phyloP scores from a whole-genome alignment of 37 sponge, comb jelly and placozoan genomes.

The Corticium candelabrum region DNA sequence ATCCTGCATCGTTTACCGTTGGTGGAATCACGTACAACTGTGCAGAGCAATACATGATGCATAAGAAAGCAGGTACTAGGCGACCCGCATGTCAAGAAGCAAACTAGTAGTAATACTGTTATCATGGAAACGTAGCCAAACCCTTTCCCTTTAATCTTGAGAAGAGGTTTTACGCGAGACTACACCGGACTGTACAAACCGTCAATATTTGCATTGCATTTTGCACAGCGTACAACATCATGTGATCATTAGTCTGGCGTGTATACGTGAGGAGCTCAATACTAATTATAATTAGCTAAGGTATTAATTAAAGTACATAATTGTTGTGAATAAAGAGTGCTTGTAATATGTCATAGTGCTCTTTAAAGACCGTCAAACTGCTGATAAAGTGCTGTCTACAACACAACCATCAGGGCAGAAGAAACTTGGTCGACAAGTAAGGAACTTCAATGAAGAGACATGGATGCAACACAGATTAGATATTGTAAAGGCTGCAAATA shows the following conservation, averaged over 20 bases:
- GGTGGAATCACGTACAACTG: constrained; percentile 41
- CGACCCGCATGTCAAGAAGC: no score
- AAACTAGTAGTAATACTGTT: no score
- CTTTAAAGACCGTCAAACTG: constrained; percentile 42
- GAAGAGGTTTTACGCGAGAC: no score
- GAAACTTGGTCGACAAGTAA: constrained; percentile 50
- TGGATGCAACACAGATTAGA: constrained; percentile 41
- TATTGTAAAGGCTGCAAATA: constrained; percentile 51
- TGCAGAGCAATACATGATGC: constrained; percentile 92
- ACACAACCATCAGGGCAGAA: constrained; percentile 46
- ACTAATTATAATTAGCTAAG: not conserved
- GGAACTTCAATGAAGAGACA: constrained; percentile 32
- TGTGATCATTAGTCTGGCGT: no score
- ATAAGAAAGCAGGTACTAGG: constrained; percentile 69
- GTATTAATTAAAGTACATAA: no score
- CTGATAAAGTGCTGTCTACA: constrained; percentile 28
- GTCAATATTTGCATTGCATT: no score
- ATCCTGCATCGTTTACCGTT: constrained; percentile 47
- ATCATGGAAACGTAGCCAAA: no score
- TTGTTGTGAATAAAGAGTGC: no score
- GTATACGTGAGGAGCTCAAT: not conserved
- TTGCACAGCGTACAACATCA: no score
- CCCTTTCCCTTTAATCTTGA: no score
- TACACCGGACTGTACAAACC: no score
- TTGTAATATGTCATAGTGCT: constrained; percentile 14